Base-by-base conservation (phyloP, 2,113 vertebrate species). In the Plecturocebus donacophilus region DNA sequence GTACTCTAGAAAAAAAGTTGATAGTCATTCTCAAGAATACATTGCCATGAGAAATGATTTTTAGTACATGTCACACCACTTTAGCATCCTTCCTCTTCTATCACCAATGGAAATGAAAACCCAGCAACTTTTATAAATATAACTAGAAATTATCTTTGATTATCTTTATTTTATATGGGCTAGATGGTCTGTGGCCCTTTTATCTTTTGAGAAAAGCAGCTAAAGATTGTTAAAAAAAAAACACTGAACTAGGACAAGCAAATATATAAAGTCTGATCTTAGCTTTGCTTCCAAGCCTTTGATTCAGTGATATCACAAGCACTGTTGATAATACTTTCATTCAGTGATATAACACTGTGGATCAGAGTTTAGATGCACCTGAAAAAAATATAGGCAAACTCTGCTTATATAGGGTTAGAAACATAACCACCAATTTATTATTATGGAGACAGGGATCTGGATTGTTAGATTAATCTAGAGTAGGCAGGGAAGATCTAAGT, bases 121-220 rank as follows among this genome's bases (percentile, higher is more conserved):
- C 11, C 32, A 94, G 20, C 54, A 94, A 56, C 11, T 81, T 80
- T 80, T 93, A 47, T 47, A 7, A 94, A 94, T 82, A 45, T 61
- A 79, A 52, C 91, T 68, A 2, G 66, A 96, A 97, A 83, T 86
- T 82, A 73, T 49, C 92, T 84, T 83, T 88, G 77, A 96, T 96
- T 92, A 92, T 54, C 21, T 94, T 90, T 90, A 86, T 92, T 95
- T 96, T 83, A 54, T 94, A 86, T 95, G 38, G 58, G 11, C 14
- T 52, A 79, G 86, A 87, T 93, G 23, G 58, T 56, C 89, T 96
- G 42, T 90, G 66, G 82, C 96, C 42, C 61, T 92, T 94, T 97
- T 52, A 82, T 87, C 45, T 87, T 94, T 97, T 84, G 19, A 73
- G 58, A 12, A 45, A 97, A 95, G 27, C 21, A 87, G 27, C 40